Conservation (phyloP, 2,113 vertebrate species). For the Tetrax tetrax region DNA sequence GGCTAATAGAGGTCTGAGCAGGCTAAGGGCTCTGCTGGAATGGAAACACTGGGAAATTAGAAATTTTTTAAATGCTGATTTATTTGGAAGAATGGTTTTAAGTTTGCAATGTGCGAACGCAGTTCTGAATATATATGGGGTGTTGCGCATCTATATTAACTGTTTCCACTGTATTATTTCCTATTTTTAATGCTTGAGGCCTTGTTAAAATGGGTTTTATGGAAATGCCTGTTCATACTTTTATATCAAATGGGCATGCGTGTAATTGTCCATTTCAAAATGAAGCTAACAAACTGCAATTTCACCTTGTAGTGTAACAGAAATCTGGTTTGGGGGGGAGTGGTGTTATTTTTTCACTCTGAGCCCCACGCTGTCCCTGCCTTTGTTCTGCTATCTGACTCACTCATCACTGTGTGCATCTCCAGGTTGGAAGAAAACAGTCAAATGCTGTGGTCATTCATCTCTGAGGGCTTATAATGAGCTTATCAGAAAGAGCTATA, state of each 20-base stretch:
- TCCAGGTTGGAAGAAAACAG: not conserved
- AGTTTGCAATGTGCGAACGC: not conserved
- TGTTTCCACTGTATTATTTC: not conserved
- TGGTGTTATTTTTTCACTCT: not conserved
- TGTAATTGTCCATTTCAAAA: not conserved
- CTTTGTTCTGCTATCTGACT: not conserved
- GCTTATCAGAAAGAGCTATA: constrained; percentile 48
- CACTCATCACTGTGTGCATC: not conserved
- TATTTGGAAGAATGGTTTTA: not conserved
- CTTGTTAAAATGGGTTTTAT: not conserved
- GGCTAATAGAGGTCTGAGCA: not conserved
- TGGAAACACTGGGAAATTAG: not conserved
- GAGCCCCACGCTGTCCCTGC: not conserved
- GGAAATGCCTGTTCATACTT: not conserved
- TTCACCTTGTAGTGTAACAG: not conserved
- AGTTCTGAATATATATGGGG: not conserved
- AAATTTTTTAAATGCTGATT: not conserved
- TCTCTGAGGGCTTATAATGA: constrained; percentile 62
- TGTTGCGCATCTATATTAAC: not conserved
- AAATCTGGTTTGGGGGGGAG: not conserved
- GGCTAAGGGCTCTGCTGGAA: not conserved
- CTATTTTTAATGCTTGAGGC: not conserved
- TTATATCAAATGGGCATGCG: not conserved
- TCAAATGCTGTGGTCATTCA: constrained; percentile 17
- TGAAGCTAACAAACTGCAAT: not conserved